phyloP scores from a whole-genome alignment of 2,888 invertebrate species.

The Calephelis perditalis region DNA sequence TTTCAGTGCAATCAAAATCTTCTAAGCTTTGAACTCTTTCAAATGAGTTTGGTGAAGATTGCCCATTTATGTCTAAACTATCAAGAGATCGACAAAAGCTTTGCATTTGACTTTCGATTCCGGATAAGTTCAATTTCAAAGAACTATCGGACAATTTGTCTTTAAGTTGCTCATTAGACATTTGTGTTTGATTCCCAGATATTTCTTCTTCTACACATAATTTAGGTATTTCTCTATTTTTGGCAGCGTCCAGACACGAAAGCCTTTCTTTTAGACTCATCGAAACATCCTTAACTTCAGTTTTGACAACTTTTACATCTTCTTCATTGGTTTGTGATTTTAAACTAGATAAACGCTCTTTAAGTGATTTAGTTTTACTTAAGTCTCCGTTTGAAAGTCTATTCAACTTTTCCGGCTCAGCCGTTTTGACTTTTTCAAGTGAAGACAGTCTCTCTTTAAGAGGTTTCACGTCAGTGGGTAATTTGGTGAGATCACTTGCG shows the following conservation, averaged over 20 bases:
- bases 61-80: conserved; percentile 80
- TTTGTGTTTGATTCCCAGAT: conserved; percentile 42
- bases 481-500: conserved; percentile 63
- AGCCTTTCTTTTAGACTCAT: conserved; percentile 75
- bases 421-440: conserved; percentile 76
- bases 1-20: conserved; percentile 80
- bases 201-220: conserved; percentile 61
- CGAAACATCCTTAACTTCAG: conserved; percentile 68
- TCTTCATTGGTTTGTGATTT: conserved; percentile 68
- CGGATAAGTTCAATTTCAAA: conserved; percentile 58
- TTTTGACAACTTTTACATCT: conserved; percentile 54
- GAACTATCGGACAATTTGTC: conserved; percentile 50
- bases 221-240: conserved; percentile 68
- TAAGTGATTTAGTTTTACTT: conserved; percentile 59
- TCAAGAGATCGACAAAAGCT: conserved; percentile 81
- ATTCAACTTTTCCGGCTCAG: conserved; percentile 67
- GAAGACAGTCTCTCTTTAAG: conserved; percentile 81
- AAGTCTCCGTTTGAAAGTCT: conserved; percentile 67
- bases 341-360: conserved; percentile 67
- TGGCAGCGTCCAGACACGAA: conserved; percentile 69
- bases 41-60: conserved; percentile 73
- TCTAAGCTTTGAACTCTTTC: conserved; percentile 82
- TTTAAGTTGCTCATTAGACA: conserved; percentile 43
- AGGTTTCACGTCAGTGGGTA: conserved; percentile 80
- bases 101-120: conserved; percentile 76